Conservation (phyloP, 2,113 vertebrate genomes). For the Corythaeola cristata region DNA sequence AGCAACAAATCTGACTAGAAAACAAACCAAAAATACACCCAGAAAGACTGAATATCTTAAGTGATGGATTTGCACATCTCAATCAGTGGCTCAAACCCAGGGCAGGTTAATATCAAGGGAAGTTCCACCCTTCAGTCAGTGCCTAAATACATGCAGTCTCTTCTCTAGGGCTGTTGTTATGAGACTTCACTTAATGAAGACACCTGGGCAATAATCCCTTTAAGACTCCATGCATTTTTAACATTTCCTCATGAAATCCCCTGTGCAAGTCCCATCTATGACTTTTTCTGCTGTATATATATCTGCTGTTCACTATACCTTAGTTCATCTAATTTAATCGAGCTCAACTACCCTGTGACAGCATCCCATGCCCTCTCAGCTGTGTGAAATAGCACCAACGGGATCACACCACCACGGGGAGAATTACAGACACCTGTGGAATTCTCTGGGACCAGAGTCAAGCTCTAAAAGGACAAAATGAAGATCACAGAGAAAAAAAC, state of each 20-base stretch:
- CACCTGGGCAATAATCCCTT: background rate
- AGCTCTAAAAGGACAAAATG: background rate
- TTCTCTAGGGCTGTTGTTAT: background rate
- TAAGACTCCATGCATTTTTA: background rate
- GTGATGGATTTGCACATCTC: background rate
- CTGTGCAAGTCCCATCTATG: background rate
- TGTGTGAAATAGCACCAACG: background rate
- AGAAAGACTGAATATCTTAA: background rate
- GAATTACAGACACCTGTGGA: background rate
- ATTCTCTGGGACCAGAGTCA: background rate
- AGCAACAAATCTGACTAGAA: background rate
- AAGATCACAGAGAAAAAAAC: background rate
- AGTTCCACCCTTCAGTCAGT: background rate
- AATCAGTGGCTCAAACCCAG: background rate
- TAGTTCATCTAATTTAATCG: background rate
- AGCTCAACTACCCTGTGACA: background rate
- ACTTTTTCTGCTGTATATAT: background rate
- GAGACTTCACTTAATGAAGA: background rate
- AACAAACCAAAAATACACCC: background rate
- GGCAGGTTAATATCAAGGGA: background rate
- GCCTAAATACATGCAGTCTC: background rate
- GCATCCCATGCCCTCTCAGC: background rate
- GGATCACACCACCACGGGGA: fast-evolving
- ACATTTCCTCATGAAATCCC: background rate
- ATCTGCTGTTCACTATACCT: background rate